phyloP scores from a whole-genome alignment of 1,140 invertebrate genomes.

The Tetramorium simillimum region DNA sequence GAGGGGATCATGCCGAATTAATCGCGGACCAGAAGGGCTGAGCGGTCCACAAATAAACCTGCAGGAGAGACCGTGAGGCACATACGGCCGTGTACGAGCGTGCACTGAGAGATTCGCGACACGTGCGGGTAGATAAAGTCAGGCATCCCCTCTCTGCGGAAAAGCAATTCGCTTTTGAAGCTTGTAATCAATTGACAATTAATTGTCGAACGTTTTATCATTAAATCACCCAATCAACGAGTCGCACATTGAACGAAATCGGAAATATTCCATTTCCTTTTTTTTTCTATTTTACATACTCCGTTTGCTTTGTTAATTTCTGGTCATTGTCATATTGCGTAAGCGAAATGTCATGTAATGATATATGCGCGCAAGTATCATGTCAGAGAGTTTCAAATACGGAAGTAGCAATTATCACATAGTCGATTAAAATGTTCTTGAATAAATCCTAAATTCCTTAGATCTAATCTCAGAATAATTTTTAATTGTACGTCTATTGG shows the following conservation, averaged over 20 bases:
- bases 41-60: conserved; percentile 20
- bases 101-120: conserved; percentile 41
- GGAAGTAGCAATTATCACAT: background rate
- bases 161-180: background rate
- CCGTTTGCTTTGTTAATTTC: background rate
- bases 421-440: background rate
- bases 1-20: conserved; percentile 44
- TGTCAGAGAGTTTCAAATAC: background rate
- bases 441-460: background rate
- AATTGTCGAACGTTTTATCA: background rate
- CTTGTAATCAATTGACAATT: background rate
- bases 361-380: background rate
- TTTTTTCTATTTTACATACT: background rate
- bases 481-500: background rate
- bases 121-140: conserved; percentile 57
- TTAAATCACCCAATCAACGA: background rate
- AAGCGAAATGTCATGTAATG: background rate
- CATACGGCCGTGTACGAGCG: conserved; percentile 14
- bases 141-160: conserved; percentile 64
- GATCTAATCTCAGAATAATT: background rate
- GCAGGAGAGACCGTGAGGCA: background rate
- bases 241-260: background rate
- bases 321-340: background rate
- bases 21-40: conserved; percentile 22
- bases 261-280: background rate